These are phyloP conservation scores for Megalurothrips usitatus DNA, from an alignment of 2,888 invertebrate genomes.

Conservation along the genomic window DNA sequence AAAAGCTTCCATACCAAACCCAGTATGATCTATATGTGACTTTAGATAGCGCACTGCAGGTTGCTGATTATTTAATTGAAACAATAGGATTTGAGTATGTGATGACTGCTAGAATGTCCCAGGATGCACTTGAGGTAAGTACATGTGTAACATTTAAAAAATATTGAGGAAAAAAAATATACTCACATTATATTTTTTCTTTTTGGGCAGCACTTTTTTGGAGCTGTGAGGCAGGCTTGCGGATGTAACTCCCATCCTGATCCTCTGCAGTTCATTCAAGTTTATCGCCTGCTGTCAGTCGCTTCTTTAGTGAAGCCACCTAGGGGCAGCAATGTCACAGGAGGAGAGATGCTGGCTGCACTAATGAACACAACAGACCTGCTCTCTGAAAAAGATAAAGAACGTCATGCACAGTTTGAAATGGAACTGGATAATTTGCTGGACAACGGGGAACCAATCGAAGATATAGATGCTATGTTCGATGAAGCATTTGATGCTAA, in stretches of 20 bases:
- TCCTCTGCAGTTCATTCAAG: neutral
- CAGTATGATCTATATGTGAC: neutral
- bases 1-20: neutral
- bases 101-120: neutral
- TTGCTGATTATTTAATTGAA: neutral
- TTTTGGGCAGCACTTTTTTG: neutral
- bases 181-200: neutral
- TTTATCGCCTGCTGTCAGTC: neutral
- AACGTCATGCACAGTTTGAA: neutral
- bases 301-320: neutral
- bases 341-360: neutral
- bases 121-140: too few species aligned
- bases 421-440: neutral
- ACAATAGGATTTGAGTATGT: neutral
- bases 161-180: too few species aligned
- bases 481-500: neutral
- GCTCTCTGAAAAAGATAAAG: neutral
- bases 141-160: too few species aligned
- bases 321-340: neutral
- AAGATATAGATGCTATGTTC: neutral
- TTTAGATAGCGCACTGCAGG: neutral
- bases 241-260: neutral
- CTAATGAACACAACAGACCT: neutral
- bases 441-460: neutral
- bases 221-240: neutral